Evolutionary conservation across 2,888 invertebrate genomes (phyloP).

Genomic region (Halocaridina rubra): DNA sequence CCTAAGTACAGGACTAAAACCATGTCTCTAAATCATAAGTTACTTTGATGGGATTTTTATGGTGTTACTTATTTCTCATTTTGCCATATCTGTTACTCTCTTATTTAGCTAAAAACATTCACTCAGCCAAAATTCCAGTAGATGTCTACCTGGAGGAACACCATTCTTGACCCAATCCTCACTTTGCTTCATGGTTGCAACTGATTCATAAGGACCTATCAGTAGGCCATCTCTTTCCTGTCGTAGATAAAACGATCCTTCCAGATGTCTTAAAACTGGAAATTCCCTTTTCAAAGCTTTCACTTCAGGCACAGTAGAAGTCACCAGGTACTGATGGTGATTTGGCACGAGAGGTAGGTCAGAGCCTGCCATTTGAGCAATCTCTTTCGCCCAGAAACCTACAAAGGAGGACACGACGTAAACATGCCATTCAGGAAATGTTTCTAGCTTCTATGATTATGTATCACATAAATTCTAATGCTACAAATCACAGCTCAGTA

Average conservation of each 20-base stretch:
- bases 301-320: slow-evolving; percentile 67
- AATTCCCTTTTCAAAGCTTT: slow-evolving; percentile 65
- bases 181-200: slow-evolving; percentile 67
- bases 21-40: no score
- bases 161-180: slow-evolving; percentile 69
- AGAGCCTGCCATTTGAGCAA: slow-evolving; percentile 68
- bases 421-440: no score
- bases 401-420: no score
- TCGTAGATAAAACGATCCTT: slow-evolving; percentile 70
- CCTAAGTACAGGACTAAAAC: no score
- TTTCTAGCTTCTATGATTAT: no score
- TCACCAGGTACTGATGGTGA: slow-evolving; percentile 70
- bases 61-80: no score
- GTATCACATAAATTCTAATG: no score
- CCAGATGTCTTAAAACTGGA: slow-evolving; percentile 70
- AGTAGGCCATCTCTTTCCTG: slow-evolving; percentile 68
- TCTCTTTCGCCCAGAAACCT: slow-evolving; percentile 70
- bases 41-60: no score
- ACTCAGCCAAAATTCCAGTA: not conserved
- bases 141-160: slow-evolving; percentile 67
- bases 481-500: no score
- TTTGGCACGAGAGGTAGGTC: slow-evolving; percentile 69
- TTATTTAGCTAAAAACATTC: no score
- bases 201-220: slow-evolving; percentile 69
- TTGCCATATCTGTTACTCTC: no score